phyloP scores from a whole-genome alignment of 2,113 vertebrate species.

The Puma concolor region DNA sequence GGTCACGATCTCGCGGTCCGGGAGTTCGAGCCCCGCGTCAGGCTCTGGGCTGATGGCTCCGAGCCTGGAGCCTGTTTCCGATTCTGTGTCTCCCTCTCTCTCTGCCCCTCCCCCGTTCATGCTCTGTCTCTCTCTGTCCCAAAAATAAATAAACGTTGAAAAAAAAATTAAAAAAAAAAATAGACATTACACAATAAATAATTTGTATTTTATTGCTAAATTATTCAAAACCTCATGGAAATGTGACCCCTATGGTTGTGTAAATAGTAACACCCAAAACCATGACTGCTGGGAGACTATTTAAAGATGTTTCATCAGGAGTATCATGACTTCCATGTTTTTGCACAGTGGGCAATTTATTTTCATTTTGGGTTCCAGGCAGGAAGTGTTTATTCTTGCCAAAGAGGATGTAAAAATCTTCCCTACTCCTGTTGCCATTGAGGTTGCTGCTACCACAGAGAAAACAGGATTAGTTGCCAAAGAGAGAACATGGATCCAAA shows the following conservation, averaged over 20 bases:
- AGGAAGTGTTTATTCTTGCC: slow-evolving; percentile 53
- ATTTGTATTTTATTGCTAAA: slow-evolving; percentile 48
- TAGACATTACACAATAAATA: slow-evolving; percentile 36
- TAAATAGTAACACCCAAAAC: slow-evolving; percentile 46
- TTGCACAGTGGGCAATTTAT: slow-evolving; percentile 57
- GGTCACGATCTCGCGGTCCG: too few species aligned
- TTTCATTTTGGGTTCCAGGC: slow-evolving; percentile 52
- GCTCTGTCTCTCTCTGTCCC: too few species aligned
- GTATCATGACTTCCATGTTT: slow-evolving; percentile 63
- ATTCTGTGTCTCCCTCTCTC: too few species aligned
- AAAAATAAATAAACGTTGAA: too few species aligned
- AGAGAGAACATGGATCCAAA: slow-evolving; percentile 4
- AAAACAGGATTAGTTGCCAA: slow-evolving; percentile 21
- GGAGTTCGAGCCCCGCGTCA: too few species aligned
- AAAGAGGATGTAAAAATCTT: slow-evolving; percentile 32
- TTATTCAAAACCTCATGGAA: slow-evolving; percentile 56
- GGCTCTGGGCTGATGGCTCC: too few species aligned
- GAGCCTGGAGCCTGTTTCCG: too few species aligned
- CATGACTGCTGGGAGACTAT: neutral
- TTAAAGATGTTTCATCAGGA: slow-evolving; percentile 9
- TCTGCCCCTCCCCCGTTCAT: too few species aligned
- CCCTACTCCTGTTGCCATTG: neutral
- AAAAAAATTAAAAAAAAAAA: too few species aligned
- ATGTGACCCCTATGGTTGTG: neutral
- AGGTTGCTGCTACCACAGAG: slow-evolving; percentile 36